Evolutionary conservation across 1,140 invertebrate species (phyloP), one percentile per base, ranked within the genome.

Genomic region (Kradibia gibbosae): DNA sequence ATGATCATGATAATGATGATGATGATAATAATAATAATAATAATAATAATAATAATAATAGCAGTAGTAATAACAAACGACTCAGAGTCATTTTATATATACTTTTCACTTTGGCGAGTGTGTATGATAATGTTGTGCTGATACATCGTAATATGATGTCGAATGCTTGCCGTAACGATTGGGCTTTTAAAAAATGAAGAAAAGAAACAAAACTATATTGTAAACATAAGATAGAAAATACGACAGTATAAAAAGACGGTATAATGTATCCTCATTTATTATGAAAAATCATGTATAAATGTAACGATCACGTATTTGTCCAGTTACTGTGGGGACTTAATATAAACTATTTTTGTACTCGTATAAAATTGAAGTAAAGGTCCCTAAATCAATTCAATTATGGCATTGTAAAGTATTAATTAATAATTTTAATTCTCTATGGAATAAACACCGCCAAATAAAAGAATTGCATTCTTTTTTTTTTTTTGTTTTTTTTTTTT

Each of bases 291-390:
- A 82, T 82, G 67, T 78, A 82, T 79, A 82, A 82, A 82, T 82
- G 74, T 82, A 82, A 82, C 67, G 74, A 81, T 82, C 55, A 82
- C 71, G 76, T 71, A 82, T 82, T 74, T 79, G 67, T 74, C 50
- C 57, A 67, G 13, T 55, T 74, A 11, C 25, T 74, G 25, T 0
- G 10, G 28, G 42, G 53, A 77, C 74, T 78, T 82, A 82, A 73
- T 79, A 70, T 82, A 78, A 82, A 82, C 75, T 82, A 82, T 82
- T 82, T 82, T 82, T 82, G 75, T 82, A 82, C 81, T 82, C 81
- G 67, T 45, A 62, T 82, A 78, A 82, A 77, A 82, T 28, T 72
- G 45, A 78, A 82, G 22, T 57, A 82, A 75, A 57, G 42, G 31
- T 73, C 70, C 81, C 55, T 73, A 70, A 76, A 76, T 74, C 62